Evolutionary conservation across 2,113 vertebrate species (phyloP).

Genomic region (Madoqua kirkii): DNA sequence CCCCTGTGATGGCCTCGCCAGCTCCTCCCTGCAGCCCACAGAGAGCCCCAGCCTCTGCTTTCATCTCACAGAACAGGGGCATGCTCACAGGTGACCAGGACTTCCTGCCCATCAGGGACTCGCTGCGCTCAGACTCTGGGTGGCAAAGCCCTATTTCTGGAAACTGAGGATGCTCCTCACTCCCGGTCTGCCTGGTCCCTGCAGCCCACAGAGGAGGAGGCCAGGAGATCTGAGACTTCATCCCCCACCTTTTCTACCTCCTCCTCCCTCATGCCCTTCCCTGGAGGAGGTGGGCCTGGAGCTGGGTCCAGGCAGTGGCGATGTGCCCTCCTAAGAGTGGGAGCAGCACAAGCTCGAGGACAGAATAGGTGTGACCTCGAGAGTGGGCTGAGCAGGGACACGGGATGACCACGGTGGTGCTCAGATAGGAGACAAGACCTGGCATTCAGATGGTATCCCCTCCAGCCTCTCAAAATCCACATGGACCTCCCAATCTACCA

Average conservation of each 20-base stretch:
- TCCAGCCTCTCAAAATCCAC: neutral
- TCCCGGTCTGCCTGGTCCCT: neutral
- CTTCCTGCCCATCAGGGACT: neutral
- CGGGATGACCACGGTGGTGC: rapidly evolving
- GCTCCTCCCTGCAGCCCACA: neutral
- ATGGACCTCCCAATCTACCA: rapidly evolving
- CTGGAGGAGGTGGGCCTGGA: neutral
- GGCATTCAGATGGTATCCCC: neutral
- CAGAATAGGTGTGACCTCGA: no score
- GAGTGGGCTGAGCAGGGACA: neutral
- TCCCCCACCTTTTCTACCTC: neutral
- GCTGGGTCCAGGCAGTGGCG: no score
- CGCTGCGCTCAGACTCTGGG: rapidly evolving
- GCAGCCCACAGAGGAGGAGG: neutral
- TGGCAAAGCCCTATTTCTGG: neutral
- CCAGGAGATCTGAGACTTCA: no score
- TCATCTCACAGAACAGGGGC: neutral
- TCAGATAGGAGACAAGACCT: neutral
- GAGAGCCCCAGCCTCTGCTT: neutral
- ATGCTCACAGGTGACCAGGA: neutral
- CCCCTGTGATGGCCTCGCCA: neutral
- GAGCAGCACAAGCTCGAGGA: rapidly evolving
- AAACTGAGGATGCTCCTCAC: neutral
- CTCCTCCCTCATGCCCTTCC: neutral
- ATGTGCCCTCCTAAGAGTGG: neutral